Evolutionary conservation across 1,140 invertebrate genomes (phyloP).

Genomic region (Megalopta genalis): DNA sequence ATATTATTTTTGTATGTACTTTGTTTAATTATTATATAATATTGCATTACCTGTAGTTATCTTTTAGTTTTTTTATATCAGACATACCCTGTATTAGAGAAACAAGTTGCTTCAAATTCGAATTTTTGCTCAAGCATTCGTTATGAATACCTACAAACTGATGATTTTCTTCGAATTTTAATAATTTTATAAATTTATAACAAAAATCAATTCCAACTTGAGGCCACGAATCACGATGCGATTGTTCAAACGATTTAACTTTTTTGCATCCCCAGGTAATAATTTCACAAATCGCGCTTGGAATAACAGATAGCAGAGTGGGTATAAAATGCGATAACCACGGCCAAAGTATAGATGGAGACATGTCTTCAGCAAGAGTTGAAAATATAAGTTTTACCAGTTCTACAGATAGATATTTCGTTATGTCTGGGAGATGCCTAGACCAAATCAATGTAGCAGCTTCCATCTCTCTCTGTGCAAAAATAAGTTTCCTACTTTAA

Average conservation of each 20-base stretch:
- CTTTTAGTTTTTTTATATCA: conserved; percentile 68
- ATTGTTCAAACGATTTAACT: conserved; percentile 69
- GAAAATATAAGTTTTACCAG: conserved; percentile 60
- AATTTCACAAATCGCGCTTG: conserved; percentile 62
- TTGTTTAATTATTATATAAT: conserved; percentile 16
- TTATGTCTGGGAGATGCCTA: conserved; percentile 63
- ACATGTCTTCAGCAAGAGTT: conserved; percentile 58
- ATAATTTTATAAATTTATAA: conserved; percentile 61
- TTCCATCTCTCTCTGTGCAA: conserved; percentile 68
- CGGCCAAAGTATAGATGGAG: conserved; percentile 57
- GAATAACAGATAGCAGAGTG: conserved; percentile 65
- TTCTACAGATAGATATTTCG: conserved; percentile 47
- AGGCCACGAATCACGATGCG: conserved; percentile 65
- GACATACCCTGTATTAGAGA: conserved; percentile 63
- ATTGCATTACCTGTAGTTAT: conserved; percentile 65
- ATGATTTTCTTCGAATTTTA: conserved; percentile 61
- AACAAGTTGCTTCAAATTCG: conserved; percentile 57
- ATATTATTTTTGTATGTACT: conserved; percentile 8
- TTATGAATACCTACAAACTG: conserved; percentile 52
- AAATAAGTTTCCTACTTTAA: not conserved
- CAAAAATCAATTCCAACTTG: conserved; percentile 70
- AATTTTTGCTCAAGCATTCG: conserved; percentile 55
- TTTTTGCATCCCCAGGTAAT: conserved; percentile 69
- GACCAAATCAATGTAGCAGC: conserved; percentile 74
- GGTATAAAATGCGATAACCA: conserved; percentile 75